Evolutionary conservation across 2,797 vertebrate genomes (phyloP).

Genomic region (Xenopus petersii): DNA sequence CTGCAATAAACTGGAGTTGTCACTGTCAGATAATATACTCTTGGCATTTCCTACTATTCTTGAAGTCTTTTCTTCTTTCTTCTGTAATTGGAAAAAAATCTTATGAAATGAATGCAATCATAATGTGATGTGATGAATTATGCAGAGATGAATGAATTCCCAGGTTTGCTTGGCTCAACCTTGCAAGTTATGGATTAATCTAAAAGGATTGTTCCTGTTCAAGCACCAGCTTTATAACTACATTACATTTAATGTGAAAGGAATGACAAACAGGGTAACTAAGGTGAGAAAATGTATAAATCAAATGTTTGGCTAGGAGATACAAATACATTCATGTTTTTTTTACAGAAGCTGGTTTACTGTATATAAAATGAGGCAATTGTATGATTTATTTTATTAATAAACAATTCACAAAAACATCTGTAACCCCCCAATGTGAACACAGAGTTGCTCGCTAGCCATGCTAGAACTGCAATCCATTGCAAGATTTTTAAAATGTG

Average conservation of each 20-base stretch:
- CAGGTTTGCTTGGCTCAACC: constrained; percentile 47
- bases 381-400: neutral
- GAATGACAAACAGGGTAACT: constrained; percentile 46
- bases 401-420: neutral
- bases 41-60: constrained; percentile 44
- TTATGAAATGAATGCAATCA: constrained; percentile 47
- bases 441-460: no score
- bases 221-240: constrained; percentile 49
- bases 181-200: constrained; percentile 50
- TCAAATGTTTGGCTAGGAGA: constrained; percentile 38
- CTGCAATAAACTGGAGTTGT: constrained; percentile 42
- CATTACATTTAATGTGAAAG: constrained; percentile 48
- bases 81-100: constrained; percentile 48
- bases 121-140: constrained; percentile 50
- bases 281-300: constrained; percentile 47
- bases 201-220: constrained; percentile 50
- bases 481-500: neutral
- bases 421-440: neutral
- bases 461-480: neutral
- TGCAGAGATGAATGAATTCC: constrained; percentile 49
- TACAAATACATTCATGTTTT: constrained; percentile 22
- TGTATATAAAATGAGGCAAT: constrained; percentile 3
- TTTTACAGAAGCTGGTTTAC: constrained; percentile 14
- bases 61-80: constrained; percentile 46
- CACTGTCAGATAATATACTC: constrained; percentile 47